Percentiles rank a stretch among this genome's conserved stretches.
Evolutionary conservation across 2,113 vertebrate species (phyloP).

Genomic region (Lasiurus borealis): DNA sequence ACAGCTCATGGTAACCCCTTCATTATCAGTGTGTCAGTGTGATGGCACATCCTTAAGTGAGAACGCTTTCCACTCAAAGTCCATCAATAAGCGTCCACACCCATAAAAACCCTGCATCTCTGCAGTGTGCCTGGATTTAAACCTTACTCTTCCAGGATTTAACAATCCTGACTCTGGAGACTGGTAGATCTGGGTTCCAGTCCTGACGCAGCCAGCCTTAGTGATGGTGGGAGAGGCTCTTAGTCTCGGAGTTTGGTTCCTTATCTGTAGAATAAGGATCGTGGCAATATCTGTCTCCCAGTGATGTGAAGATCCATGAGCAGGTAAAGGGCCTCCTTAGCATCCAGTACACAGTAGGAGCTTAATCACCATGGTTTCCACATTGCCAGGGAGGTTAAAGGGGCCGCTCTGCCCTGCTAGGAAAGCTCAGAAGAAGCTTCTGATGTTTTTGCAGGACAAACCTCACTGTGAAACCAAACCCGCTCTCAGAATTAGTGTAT

Average conservation of each 20-base stretch:
- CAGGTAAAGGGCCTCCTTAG: not conserved
- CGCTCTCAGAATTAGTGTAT: constrained; percentile 62
- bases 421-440: constrained; percentile 48
- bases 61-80: not conserved
- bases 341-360: not conserved
- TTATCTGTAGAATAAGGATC: not conserved
- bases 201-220: not conserved
- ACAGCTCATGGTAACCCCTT: not conserved
- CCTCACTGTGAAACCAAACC: not conserved
- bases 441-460: constrained; percentile 66
- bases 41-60: not conserved
- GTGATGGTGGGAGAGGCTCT: not conserved
- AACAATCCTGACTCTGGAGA: not conserved
- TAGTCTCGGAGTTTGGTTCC: not conserved
- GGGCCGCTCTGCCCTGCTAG: not conserved
- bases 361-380: not conserved
- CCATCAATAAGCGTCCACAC: not conserved
- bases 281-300: not conserved
- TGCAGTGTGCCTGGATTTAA: not conserved
- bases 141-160: not conserved
- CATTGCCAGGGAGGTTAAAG: not conserved
- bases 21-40: not conserved
- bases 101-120: not conserved
- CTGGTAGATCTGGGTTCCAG: not conserved
- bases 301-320: not conserved